Base-by-base conservation (phyloP, 2,888 invertebrate species). In the Meiosimyza decipiens region DNA sequence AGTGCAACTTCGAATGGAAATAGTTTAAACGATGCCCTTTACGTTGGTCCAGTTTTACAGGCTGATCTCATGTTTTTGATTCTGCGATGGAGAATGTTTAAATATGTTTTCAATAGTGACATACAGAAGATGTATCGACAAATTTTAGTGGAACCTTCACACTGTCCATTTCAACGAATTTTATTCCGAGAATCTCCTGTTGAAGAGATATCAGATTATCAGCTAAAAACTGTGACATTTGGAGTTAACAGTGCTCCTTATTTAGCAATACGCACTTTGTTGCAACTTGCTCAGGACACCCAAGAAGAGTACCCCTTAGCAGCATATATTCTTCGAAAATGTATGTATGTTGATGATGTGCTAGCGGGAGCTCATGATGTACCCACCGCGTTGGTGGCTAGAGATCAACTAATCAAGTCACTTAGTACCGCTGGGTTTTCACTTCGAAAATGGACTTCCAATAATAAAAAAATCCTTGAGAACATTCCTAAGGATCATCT, bases 401-500 rank as follows among this genome's bases (percentile, higher is more conserved):
- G 47, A 18, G 15, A 65, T n/a, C 65, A 73, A 49, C 18, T 67
- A 5, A 71, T 71, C 6, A 7, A 33, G 15, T 54, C 54, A 1
- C 49, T 73, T 1, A 9, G 49, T 6, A 60, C 70, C 0, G 73
- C 73, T 15, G 64, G 70, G 1, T 71, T 73, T 51, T 16, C 47
- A 22, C 59, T 70, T 6, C 57, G 66, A 1, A 73, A 73, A 50
- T 70, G 70, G 62, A 70, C 65, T 4, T 47, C 73, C 1, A 73
- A 70, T 18, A 6, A 47, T 6, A 50, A 33, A 7, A 15, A 65
- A 5, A 15, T 73, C n/a, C 12, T 64, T 3, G 16, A 55, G 50
- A 59, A 15, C 9, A 1, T 60, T 7, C 16, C 65, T 3, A 49
- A 54, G 2, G 64, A 68, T 1, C 55, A 72, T 9, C 40, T 72